Conservation (phyloP, 35 echinoderm and acorn worm species). For the Apostichopus californicus region DNA sequence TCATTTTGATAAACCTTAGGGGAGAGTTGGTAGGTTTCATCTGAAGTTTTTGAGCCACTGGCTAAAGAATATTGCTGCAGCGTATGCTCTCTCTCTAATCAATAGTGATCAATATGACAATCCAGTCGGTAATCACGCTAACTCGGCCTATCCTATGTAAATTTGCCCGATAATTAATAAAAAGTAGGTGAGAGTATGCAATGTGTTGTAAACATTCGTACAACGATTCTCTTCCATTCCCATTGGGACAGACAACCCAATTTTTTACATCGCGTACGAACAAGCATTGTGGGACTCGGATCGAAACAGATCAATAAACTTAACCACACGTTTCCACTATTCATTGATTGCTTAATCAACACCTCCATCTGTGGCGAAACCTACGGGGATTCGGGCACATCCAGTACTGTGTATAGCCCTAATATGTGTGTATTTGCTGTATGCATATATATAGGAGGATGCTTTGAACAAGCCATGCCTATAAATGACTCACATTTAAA, state of each 20-base stretch:
- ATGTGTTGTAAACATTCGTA: constrained; percentile 17
- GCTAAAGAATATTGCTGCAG: neutral
- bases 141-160: constrained; percentile 33
- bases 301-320: constrained; percentile 51
- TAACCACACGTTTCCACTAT: constrained; percentile 55
- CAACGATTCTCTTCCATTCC: neutral
- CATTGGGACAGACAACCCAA: constrained; percentile 40
- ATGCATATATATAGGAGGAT: too few species aligned
- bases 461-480: too few species aligned
- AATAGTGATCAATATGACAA: constrained; percentile 38
- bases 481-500: too few species aligned
- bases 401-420: too few species aligned
- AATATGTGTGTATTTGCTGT: too few species aligned
- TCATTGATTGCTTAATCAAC: constrained; percentile 57
- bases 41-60: too few species aligned
- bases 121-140: constrained; percentile 20
- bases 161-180: constrained; percentile 53
- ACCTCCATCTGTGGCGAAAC: constrained; percentile 34
- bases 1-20: neutral
- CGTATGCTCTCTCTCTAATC: neutral
- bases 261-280: constrained; percentile 32
- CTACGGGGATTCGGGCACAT: neutral
- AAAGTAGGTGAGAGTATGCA: neutral
- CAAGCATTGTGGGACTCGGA: constrained; percentile 13
- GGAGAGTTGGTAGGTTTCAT: constrained; percentile 4